Conservation (phyloP, 2,888 invertebrate genomes). For the Andrena flavipes region DNA sequence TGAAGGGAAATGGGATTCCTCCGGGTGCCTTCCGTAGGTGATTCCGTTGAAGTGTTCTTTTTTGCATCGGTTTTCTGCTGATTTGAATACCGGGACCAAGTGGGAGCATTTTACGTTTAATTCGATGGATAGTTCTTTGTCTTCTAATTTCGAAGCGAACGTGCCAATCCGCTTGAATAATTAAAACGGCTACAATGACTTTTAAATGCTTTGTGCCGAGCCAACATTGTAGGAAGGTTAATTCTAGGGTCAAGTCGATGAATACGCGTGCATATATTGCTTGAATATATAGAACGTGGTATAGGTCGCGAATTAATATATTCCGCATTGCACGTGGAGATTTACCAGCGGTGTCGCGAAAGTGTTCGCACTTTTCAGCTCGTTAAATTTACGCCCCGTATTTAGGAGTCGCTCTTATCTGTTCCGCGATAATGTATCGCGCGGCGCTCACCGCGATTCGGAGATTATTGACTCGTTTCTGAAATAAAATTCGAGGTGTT, state of each 20-base stretch:
- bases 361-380: constrained; percentile 30
- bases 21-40: constrained; percentile 1
- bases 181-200: background rate
- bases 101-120: background rate
- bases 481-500: background rate
- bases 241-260: background rate
- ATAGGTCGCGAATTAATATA: background rate
- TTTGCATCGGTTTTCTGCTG: background rate
- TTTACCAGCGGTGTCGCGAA: constrained; percentile 12
- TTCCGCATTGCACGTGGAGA: background rate
- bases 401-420: constrained; percentile 36
- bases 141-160: too few relatives aligned
- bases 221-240: background rate
- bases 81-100: background rate
- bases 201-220: background rate
- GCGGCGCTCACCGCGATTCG: background rate
- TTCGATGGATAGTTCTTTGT: too few relatives aligned
- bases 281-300: background rate
- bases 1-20: constrained; percentile 37
- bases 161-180: background rate
- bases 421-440: background rate
- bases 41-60: constrained; percentile 22
- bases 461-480: background rate
- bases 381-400: constrained; percentile 13
- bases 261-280: background rate